Evolutionary conservation across 2,888 invertebrate species (phyloP).

Genomic region (Caenorhabditis afra): DNA sequence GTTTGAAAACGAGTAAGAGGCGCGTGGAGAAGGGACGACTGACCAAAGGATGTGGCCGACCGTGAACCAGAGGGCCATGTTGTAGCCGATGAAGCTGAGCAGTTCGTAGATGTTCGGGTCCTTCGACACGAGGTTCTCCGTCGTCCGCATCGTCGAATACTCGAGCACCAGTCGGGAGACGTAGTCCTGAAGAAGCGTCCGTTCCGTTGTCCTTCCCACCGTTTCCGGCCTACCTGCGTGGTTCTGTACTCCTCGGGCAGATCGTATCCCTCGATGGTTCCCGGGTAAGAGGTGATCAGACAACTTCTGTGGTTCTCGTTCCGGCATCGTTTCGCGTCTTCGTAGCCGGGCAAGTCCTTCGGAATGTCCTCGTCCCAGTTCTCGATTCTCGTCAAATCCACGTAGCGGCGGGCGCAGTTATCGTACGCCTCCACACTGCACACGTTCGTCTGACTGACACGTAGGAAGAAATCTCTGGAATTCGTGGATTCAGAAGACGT

Average conservation of each 20-base stretch:
- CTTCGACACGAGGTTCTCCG: conserved; percentile 66
- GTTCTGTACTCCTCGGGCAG: conserved; percentile 68
- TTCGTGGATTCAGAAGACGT: background rate
- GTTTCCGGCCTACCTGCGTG: conserved; percentile 52
- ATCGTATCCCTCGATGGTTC: conserved; percentile 65
- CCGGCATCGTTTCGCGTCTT: conserved; percentile 65
- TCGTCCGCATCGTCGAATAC: conserved; percentile 69
- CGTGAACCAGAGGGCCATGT: conserved; percentile 76
- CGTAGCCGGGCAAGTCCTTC: conserved; percentile 59
- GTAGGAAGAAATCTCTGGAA: conserved; percentile 65
- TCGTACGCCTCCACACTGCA: conserved; percentile 75
- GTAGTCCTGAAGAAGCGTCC: conserved; percentile 71
- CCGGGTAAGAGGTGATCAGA: conserved; percentile 66
- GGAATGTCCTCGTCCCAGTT: conserved; percentile 65
- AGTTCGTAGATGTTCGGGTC: conserved; percentile 72
- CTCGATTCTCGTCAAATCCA: conserved; percentile 63
- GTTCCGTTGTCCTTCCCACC: too few species aligned
- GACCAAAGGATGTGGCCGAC: conserved; percentile 76
- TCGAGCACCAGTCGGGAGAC: conserved; percentile 73
- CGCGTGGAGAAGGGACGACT: background rate
- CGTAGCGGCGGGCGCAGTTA: conserved; percentile 70
- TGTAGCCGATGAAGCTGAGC: conserved; percentile 74
- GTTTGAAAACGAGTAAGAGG: background rate
- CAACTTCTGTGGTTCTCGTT: conserved; percentile 70
- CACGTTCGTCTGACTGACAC: conserved; percentile 67